These are phyloP conservation scores for Labrus mixtus DNA, from an alignment of 2,113 vertebrate species.

Conservation along the genomic window DNA sequence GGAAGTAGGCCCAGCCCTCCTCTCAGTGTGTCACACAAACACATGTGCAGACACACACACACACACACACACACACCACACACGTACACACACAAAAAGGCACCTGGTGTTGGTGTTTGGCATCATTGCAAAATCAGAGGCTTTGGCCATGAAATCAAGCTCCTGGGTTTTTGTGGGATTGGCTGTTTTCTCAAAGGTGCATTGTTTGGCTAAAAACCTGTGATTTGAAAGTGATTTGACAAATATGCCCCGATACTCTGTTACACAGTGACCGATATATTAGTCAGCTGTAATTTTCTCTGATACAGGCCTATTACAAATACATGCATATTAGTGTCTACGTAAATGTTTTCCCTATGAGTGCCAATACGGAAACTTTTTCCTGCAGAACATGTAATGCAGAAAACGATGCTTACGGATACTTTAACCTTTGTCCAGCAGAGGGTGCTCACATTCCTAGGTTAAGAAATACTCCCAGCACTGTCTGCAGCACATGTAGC, in stretches of 20 bases:
- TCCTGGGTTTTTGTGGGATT: slow-evolving; percentile 57
- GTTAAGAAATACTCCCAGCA: too few relatives aligned
- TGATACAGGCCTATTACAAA: too few relatives aligned
- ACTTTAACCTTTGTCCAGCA: too few relatives aligned
- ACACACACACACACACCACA: slow-evolving; percentile 24
- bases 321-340: too few relatives aligned
- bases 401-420: too few relatives aligned
- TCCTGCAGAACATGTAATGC: too few relatives aligned
- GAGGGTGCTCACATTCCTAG: too few relatives aligned
- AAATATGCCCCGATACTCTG: slow-evolving; percentile 54
- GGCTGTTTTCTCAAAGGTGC: slow-evolving; percentile 69
- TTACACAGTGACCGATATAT: slow-evolving; percentile 4
- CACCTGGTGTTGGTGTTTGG: slow-evolving; percentile 57
- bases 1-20: slow-evolving; percentile 73
- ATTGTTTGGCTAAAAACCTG: slow-evolving; percentile 59
- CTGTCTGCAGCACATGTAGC: too few relatives aligned
- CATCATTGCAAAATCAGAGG: slow-evolving; percentile 55
- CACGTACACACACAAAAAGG: slow-evolving; percentile 34
- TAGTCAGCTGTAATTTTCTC: too few relatives aligned
- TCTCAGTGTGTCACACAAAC: slow-evolving; percentile 30
- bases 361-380: too few relatives aligned
- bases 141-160: slow-evolving; percentile 59
- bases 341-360: too few relatives aligned
- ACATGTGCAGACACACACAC: slow-evolving; percentile 36
- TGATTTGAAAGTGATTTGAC: slow-evolving; percentile 55